Conservation (phyloP, 2,113 vertebrate species). For the Mellivora capensis region DNA sequence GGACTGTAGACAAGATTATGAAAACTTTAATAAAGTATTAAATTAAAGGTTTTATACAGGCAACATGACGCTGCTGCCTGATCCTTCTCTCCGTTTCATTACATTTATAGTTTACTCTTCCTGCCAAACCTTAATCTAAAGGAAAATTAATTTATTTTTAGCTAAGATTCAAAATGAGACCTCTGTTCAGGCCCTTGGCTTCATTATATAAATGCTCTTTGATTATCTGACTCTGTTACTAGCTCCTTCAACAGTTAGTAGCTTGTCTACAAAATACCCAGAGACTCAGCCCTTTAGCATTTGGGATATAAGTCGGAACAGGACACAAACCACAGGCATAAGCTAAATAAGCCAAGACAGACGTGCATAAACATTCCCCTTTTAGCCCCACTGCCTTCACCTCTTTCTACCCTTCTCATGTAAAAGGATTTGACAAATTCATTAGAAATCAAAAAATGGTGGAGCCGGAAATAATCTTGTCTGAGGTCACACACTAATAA, state of each 20-base stretch:
- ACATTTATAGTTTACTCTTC: conserved; percentile 32
- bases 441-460: neutral
- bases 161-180: conserved; percentile 22
- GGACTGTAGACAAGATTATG: neutral
- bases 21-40: conserved; percentile 39
- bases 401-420: neutral
- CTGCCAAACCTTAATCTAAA: conserved; percentile 3
- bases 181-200: neutral
- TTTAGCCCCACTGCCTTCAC: neutral
- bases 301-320: neutral
- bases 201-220: neutral
- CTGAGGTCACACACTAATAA: neutral
- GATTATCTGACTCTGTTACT: neutral
- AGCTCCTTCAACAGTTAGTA: neutral
- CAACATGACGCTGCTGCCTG: neutral
- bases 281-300: neutral
- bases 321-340: neutral
- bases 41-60: conserved; percentile 22
- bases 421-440: neutral
- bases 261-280: neutral
- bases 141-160: conserved; percentile 49
- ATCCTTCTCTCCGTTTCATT: neutral
- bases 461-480: neutral
- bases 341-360: neutral
- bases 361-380: neutral